Base-by-base conservation (phyloP, 2,888 invertebrate genomes). In the Meandrusa payeni region DNA sequence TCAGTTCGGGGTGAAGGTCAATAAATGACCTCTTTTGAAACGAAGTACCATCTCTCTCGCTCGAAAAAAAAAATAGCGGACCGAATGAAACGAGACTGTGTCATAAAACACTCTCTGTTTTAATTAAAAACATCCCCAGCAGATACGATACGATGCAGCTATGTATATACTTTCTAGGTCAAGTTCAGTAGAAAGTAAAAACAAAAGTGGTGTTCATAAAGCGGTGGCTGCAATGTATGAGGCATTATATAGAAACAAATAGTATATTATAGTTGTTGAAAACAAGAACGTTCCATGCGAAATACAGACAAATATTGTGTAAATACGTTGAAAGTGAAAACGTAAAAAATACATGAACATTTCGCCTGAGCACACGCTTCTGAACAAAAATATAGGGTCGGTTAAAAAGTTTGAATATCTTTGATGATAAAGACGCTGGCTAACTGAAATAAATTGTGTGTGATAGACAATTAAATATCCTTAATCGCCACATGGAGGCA, bases 121-220 rank as follows among this genome's bases (percentile, higher is more conserved):
- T 44, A 44, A 44, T 44, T 44, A 44, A 44, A n/a, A 39, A 43
- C 37, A 43, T 27, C 34, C 20, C 27, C 12, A 22, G 12, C 20
- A 32, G 28, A 28, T 26, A 41, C 22, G 11, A 7, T 5, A 11
- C 31, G 19, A 31, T 15, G 17, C 13, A 2, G 31, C 23, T 27
- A 10, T 22, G 38, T 22, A 20, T 32, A 38, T 5, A 26, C 11
- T 43, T 43, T 43, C 42, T 43, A 44, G 44, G 44, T 33, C 44
- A 44, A 44, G 44, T 44, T 44, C 44, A 44, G 22, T 15, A 24
- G 32, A 32, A 38, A 38, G 38, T 28, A 39, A 33, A 44, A 44
- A 33, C 27, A 44, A 38, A 32, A 43, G 37, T 24, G 40, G 1
- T 26, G 23, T 24, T 6, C 15, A 43, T 36, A 36, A 24, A 42